phyloP scores from a whole-genome alignment of 2,888 invertebrate genomes.

The Scaptomyza tumidula region DNA sequence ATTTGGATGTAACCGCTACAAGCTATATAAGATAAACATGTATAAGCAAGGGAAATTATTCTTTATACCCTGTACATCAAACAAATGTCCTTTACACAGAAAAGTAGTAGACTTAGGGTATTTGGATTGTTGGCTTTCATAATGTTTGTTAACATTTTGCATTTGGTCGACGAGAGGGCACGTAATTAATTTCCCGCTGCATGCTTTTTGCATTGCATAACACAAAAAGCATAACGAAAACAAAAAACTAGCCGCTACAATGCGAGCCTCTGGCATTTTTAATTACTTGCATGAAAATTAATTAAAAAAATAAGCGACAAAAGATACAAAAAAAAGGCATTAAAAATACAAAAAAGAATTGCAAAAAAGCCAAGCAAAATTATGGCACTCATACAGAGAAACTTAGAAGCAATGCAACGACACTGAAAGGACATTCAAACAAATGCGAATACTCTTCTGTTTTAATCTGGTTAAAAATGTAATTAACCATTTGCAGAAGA shows the following conservation, averaged over 20 bases:
- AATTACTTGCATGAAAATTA: constrained; percentile 73
- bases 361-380: constrained; percentile 8
- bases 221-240: constrained; percentile 25
- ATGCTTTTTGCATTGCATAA: constrained; percentile 52
- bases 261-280: constrained; percentile 72
- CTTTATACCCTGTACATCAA: too few species aligned
- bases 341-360: neutral
- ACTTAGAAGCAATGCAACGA: constrained; percentile 15
- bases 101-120: constrained; percentile 8
- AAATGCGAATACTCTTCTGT: neutral
- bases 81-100: too few species aligned
- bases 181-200: constrained; percentile 67
- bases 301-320: constrained; percentile 52
- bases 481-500: too few species aligned
- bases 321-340: constrained; percentile 12
- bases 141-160: constrained; percentile 13
- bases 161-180: constrained; percentile 40
- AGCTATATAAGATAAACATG: too few species aligned
- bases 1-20: too few species aligned
- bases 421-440: constrained; percentile 8
- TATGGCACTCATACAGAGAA: constrained; percentile 13
- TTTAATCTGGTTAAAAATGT: too few species aligned
- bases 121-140: neutral
- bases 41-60: too few species aligned
- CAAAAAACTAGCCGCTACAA: constrained; percentile 53